A percentile compares a stretch with the other conserved stretches of the same genome.
Conservation (phyloP, 2,888 invertebrate species). For the Epinotia brunnichana region DNA sequence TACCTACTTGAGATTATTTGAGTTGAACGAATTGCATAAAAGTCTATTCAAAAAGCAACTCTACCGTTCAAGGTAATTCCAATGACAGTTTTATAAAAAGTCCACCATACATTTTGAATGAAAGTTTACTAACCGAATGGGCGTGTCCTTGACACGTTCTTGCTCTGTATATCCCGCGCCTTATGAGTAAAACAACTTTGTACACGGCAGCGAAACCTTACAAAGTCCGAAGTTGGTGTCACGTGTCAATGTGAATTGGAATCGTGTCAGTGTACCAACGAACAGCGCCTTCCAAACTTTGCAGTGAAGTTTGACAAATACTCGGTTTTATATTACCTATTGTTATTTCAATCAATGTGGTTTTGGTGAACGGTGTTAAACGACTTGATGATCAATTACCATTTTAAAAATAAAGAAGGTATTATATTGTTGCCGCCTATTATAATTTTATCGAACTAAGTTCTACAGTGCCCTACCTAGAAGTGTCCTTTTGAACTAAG, state of each 20-base stretch:
- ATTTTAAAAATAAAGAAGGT: no score
- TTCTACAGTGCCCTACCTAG: no score
- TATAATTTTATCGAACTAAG: no score
- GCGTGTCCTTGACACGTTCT: background rate
- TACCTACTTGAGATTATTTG: no score
- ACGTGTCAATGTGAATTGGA: constrained; percentile 14
- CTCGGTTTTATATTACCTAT: background rate
- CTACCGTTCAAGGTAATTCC: no score
- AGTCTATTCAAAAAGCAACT: no score
- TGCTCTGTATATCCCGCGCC: background rate
- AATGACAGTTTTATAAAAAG: no score
- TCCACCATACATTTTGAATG: background rate
- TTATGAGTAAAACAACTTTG: constrained; percentile 1
- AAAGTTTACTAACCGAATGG: background rate
- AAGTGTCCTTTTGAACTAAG: no score
- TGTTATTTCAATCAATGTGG: no score
- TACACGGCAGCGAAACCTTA: constrained; percentile 1
- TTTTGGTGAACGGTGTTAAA: no score
- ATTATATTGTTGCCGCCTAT: no score
- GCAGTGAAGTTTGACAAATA: background rate
- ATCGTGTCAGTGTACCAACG: constrained; percentile 10
- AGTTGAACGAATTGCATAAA: no score
- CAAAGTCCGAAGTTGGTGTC: constrained; percentile 18
- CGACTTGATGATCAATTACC: background rate
- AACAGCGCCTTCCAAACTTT: background rate